A percentile compares a stretch with the other conserved stretches of the same genome.
Evolutionary conservation across 2,113 vertebrate species (phyloP).

Genomic region (Chloropsis hardwickii): DNA sequence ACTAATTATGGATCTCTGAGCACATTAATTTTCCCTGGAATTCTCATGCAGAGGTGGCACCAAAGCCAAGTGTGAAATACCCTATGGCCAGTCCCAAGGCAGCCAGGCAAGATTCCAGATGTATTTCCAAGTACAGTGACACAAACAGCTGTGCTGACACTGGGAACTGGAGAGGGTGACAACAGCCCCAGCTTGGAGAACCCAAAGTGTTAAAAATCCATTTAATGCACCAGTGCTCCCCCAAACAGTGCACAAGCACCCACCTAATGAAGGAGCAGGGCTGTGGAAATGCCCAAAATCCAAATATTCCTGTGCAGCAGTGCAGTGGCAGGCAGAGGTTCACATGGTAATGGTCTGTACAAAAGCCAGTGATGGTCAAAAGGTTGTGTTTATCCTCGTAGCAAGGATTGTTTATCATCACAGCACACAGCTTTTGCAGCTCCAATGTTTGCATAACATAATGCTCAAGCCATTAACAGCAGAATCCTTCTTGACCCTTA

Average conservation of each 20-base stretch:
- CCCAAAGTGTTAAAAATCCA: neutral
- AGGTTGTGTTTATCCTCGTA: conserved; percentile 9
- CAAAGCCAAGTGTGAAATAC: neutral
- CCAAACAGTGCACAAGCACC: fast-evolving
- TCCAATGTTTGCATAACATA: neutral
- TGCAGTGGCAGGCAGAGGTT: neutral
- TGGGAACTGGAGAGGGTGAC: neutral
- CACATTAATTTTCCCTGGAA: neutral
- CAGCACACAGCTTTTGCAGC: neutral
- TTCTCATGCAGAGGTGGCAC: neutral
- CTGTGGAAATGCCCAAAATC: neutral
- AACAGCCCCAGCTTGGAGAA: neutral
- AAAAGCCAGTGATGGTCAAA: neutral
- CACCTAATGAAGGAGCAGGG: fast-evolving
- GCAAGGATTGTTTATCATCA: neutral
- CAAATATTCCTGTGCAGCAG: neutral
- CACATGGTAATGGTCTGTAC: neutral
- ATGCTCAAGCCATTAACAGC: neutral
- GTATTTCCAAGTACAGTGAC: neutral
- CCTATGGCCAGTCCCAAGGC: neutral
- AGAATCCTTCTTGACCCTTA: neutral
- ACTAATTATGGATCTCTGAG: neutral
- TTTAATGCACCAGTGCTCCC: neutral
- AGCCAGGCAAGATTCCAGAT: neutral
- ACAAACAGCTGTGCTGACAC: neutral